Base-by-base conservation (phyloP, 1,140 invertebrate genomes). In the Drosophila eugracilis region DNA sequence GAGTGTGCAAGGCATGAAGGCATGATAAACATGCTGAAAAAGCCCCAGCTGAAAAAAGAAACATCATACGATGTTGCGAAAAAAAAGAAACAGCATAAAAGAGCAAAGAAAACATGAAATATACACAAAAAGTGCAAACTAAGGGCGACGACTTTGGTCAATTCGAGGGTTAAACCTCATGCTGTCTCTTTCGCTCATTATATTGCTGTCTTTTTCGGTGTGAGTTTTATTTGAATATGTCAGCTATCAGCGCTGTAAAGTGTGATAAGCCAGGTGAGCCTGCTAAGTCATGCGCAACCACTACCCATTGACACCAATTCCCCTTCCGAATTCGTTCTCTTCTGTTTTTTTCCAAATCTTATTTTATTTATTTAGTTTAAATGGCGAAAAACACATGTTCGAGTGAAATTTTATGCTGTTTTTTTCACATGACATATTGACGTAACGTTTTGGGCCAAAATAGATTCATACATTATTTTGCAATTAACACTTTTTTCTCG, bases 1-100 rank as follows among this genome's bases (percentile, higher is more conserved):
- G 59, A 75, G 63, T 78, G 71, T 67, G 57, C 17, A 21, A 79
- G 66, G 24, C 57, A 55, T 42, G n/a, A n/a, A 83, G 50, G 60
- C 74, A 53, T 57, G 73, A 76, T 71, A 80, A 85, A 86, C 48
- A 76, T 72, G 63, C 62, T 14, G 44, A 69, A 72, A 45, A 72
- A 63, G 70, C 49, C 28, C 59, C 14, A 55, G 69, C 60, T 58
- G 62, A 75, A 84, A 60, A 59, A 80, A 76, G 48, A 86, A 80
- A 77, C 59, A 84, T 80, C 80, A 74, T 85, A 86, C 80, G 81
- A 85, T 85, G 60, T 80, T 86, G 80, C 72, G 44, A 80, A 58
- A 84, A 76, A n/a, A 71, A 78, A 57, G 84, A 75, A 72, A 75
- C 42, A 45, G 44, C 49, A 59, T 63, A 65, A n/a, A n/a, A 58